Base-by-base conservation (phyloP, 2,797 vertebrate genomes). In the Gymnoscopelus braueri region DNA sequence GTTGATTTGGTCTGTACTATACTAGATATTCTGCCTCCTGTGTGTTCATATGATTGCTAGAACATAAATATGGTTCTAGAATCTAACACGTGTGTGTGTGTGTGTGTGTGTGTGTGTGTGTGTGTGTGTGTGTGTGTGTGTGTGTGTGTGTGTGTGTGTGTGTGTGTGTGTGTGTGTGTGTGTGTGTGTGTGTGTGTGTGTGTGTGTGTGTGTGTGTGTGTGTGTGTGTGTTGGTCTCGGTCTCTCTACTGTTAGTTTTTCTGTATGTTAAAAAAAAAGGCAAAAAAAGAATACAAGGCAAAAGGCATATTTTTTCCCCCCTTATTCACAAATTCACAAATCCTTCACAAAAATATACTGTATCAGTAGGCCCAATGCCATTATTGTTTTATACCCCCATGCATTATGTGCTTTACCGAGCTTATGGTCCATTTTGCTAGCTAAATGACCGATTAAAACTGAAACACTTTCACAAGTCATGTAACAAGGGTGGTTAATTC, bases 401-500 rank as follows among this genome's bases (percentile, higher is more conserved):
- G 57, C 32, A 52, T 29, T 57, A 51, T 67, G 44, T 55, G 63
- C 67, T 61, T 44, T 81, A 60, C 47, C 75, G 59, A 69, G 55
- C 53, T 65, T 47, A 74, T 19, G 49, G 49, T 7, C 35, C 50
- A 49, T 54, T 53, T 35, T 32, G 29, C 70, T 75, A 26, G 39
- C 63, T 70, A 50, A 78, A 78, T 81, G 64, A 74, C 49, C 72
- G 67, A 80, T 80, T 77, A 67, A 72, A 75, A 78, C 52, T 68
- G 61, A 70, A 73, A 67, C 66, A 65, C 23, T 65, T 74, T 60
- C 56, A 72, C 60, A 72, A 69, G 52, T 72, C 65, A 70, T 72
- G 29, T 67, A 61, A 72, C 55, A 69, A 55, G 47, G 57, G 71
- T 70, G 67, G 32, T 81, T 79, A 87, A 88, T 83, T 79, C 79